Evolutionary conservation across 2,888 invertebrate species (phyloP), one percentile per base, ranked within the genome.

Genomic region (Eledona agricola): DNA sequence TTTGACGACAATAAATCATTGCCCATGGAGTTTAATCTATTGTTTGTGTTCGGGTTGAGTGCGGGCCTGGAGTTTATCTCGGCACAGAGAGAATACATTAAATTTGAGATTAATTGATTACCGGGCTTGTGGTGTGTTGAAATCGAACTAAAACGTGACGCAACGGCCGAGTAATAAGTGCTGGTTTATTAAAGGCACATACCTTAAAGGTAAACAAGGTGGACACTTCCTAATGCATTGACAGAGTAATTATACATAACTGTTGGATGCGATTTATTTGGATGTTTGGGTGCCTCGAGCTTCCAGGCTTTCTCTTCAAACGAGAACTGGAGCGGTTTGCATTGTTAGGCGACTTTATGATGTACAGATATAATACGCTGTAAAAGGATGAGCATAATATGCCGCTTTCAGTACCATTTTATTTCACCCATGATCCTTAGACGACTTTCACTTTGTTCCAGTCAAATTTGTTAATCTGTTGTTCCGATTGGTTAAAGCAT

Each of bases 81-180:
- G 13, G 55, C 51, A 56, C 51, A 56, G 54, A 45, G 49, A 51
- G 58, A 60, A 59, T 60, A 58, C 62, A 59, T 59, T 62, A 62
- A 62, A 57, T 51, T 47, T 34, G 54, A 60, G 55, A 62, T 62
- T 60, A 62, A 60, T 62, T 59, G 60, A 62, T 62, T 59, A 51
- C 51, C 45, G 45, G 37, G 45, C 23, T 10, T 38, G 11, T 38
- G 12, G 13, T 7, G 42, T 54, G 61, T 50, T 57, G 53, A 52
- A 57, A 58, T 58, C 56, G 56, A 58, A 55, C 53, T 46, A 51
- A 53, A 40, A 40, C 32, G 37, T 61, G 58, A 56, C 50, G 59
- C 51, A 59, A 59, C 37, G 32, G 37, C 45, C 34, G 22, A 47
- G 45, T 25, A 35, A 40, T 40, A 40, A 19, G 26, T 43, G 11